phyloP scores from a whole-genome alignment of 1,140 invertebrate genomes.

The Anagrus nilaparvatae region DNA sequence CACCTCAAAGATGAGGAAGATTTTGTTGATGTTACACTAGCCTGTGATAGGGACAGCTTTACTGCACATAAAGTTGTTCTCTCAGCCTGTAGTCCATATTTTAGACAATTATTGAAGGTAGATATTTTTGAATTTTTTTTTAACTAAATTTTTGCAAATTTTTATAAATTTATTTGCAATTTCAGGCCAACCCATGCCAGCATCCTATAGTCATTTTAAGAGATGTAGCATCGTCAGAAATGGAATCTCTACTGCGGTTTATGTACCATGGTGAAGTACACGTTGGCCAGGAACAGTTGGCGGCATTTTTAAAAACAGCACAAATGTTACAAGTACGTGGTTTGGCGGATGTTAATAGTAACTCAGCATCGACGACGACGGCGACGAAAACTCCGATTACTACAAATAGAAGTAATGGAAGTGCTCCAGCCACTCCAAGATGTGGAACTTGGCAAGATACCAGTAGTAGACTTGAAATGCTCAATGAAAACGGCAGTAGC shows the following conservation, averaged over 20 bases:
- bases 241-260: slow-evolving; percentile 83
- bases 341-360: slow-evolving; percentile 68
- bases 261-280: slow-evolving; percentile 94
- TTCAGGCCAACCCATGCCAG: slow-evolving; percentile 78
- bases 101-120: slow-evolving; percentile 74
- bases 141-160: no score
- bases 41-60: slow-evolving; percentile 79
- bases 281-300: slow-evolving; percentile 80
- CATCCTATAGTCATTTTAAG: slow-evolving; percentile 87
- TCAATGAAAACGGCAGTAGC: slow-evolving; percentile 37
- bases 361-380: slow-evolving; percentile 40
- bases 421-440: slow-evolving; percentile 36
- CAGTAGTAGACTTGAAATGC: slow-evolving; percentile 35
- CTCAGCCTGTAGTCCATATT: slow-evolving; percentile 86
- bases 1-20: slow-evolving; percentile 76
- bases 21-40: slow-evolving; percentile 85
- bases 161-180: no score
- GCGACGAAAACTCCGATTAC: slow-evolving; percentile 31
- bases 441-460: slow-evolving; percentile 46
- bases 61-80: slow-evolving; percentile 86
- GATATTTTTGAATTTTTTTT: no score
- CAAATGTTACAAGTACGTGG: slow-evolving; percentile 85
- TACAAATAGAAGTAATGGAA: slow-evolving; percentile 32
- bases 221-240: slow-evolving; percentile 78
- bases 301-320: slow-evolving; percentile 80